phyloP scores from a whole-genome alignment of 2,888 invertebrate species.

The Plagodis dolabraria region DNA sequence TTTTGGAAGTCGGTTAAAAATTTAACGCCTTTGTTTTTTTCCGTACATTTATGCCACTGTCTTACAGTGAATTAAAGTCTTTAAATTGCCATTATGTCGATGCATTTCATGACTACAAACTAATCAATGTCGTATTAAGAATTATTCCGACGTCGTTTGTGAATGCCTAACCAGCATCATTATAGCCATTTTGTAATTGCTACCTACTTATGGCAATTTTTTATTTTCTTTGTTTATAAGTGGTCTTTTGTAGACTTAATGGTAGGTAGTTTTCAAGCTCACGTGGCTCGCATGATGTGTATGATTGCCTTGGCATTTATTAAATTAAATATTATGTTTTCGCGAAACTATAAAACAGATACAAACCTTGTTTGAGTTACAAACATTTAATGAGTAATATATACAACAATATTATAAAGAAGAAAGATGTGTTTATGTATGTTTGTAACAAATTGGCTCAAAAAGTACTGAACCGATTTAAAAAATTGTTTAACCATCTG shows the following conservation, averaged over 20 bases:
- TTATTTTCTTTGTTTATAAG: conserved; percentile 51
- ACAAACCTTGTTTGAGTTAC: too few species aligned
- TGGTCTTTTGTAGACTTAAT: conserved; percentile 36
- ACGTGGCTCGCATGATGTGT: conserved; percentile 18
- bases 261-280: conserved; percentile 19
- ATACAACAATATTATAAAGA: too few species aligned
- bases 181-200: conserved; percentile 78
- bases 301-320: conserved; percentile 13
- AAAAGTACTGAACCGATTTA: too few species aligned
- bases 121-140: conserved; percentile 84
- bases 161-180: conserved; percentile 74
- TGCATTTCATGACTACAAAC: conserved; percentile 64
- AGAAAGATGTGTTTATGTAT: too few species aligned
- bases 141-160: conserved; percentile 79
- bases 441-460: too few species aligned
- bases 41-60: conserved; percentile 4
- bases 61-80: conserved; percentile 62
- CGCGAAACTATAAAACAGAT: neutral
- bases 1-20: too few species aligned
- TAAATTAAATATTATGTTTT: neutral
- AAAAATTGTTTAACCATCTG: too few species aligned
- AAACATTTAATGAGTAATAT: neutral
- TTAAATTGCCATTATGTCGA: conserved; percentile 82
- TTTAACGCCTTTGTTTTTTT: too few species aligned
- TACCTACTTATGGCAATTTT: conserved; percentile 69